A percentile compares a stretch with the other conserved stretches of the same genome.
Evolutionary conservation across 2,888 invertebrate genomes (phyloP).

Genomic region (Pachymerium ferrugineum): DNA sequence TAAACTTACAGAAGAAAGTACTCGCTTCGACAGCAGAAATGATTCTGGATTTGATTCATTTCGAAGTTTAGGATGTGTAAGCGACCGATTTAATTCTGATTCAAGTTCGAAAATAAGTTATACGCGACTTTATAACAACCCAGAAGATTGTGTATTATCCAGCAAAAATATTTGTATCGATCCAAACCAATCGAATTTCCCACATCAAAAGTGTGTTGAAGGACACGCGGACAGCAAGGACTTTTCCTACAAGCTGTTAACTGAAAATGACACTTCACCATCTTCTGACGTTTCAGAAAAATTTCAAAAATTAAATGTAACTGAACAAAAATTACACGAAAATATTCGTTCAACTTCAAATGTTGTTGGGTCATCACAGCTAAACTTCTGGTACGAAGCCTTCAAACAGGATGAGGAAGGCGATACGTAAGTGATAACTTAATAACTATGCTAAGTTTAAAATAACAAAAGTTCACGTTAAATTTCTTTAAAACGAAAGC

Average conservation of each 20-base stretch:
- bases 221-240: neutral
- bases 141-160: neutral
- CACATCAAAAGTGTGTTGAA: neutral
- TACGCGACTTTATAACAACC: neutral
- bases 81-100: neutral
- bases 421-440: neutral
- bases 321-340: neutral
- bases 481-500: too few relatives aligned
- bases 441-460: too few relatives aligned
- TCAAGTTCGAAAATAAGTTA: neutral
- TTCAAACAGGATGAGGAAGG: slow-evolving; percentile 4
- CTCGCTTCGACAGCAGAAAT: neutral
- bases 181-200: neutral
- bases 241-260: neutral
- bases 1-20: neutral
- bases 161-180: neutral
- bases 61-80: too few relatives aligned
- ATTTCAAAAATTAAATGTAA: neutral
- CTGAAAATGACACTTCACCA: neutral
- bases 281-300: neutral
- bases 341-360: neutral
- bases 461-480: too few relatives aligned
- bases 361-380: neutral
- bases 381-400: neutral
- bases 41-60: neutral